Percentiles rank a stretch among this genome's conserved stretches.
Evolutionary conservation across 1,140 invertebrate species (phyloP).

Genomic region (Cotesia vestalis): DNA sequence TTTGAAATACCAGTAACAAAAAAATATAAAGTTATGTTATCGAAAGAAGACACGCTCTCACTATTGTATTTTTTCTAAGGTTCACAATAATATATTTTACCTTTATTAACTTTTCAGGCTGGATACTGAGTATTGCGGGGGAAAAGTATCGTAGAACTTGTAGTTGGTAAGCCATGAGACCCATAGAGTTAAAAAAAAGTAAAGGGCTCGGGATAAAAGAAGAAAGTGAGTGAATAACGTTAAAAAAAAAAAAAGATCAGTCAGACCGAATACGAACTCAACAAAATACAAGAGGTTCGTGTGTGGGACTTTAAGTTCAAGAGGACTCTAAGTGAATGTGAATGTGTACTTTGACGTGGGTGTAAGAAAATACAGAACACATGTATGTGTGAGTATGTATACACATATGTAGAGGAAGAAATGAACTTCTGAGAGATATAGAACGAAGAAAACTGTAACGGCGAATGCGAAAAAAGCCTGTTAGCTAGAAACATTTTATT

Average conservation of each 20-base stretch:
- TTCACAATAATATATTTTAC: constrained; percentile 36
- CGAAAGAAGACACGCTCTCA: constrained; percentile 39
- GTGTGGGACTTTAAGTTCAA: no score
- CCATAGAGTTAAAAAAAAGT: not conserved
- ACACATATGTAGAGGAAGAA: no score
- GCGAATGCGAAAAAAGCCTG: no score
- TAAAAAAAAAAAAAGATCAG: constrained; percentile 6
- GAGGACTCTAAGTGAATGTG: no score
- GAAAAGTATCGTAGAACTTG: not conserved
- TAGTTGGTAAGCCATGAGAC: not conserved
- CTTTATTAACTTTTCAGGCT: constrained; percentile 35
- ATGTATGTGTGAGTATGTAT: no score
- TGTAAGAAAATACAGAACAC: no score
- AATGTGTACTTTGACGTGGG: no score
- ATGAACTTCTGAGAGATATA: no score
- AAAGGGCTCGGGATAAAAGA: no score
- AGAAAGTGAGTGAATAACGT: no score
- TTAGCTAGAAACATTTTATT: no score
- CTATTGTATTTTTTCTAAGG: constrained; percentile 28
- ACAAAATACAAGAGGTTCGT: not conserved
- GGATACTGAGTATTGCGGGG: not conserved
- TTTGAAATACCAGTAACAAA: not conserved
- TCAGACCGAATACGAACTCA: not conserved
- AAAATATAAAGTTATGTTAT: constrained; percentile 32
- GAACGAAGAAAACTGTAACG: no score